A percentile compares a stretch with the other conserved stretches of the same genome.
phyloP scores from a whole-genome alignment of 30 jellyfish, hydroid and myxozoan species.

The Pseudorhiza aurosa region DNA sequence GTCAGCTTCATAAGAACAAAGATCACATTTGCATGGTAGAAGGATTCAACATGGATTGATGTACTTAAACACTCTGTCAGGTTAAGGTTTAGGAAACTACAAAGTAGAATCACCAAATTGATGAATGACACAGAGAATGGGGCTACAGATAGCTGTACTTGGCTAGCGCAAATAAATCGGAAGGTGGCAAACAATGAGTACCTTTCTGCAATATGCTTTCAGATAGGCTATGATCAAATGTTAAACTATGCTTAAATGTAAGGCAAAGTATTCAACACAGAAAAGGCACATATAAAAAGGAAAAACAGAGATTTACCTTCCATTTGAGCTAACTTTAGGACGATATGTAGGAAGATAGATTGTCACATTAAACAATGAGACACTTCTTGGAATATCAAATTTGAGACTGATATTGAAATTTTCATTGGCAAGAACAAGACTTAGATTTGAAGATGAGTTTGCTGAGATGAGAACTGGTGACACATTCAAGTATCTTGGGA shows the following conservation, averaged over 20 bases:
- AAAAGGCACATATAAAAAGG: background rate
- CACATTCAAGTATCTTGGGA: conserved; percentile 7
- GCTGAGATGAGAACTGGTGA: background rate
- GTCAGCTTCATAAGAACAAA: too few species aligned
- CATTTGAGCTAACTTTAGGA: background rate
- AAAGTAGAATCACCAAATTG: too few species aligned
- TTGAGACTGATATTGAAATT: conserved; percentile 13
- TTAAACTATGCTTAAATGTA: background rate
- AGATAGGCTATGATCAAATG: too few species aligned
- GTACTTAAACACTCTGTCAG: too few species aligned
- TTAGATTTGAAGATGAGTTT: conserved; percentile 24
- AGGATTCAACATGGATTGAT: too few species aligned
- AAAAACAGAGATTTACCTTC: conserved; percentile 17
- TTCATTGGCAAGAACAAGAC: conserved; percentile 25
- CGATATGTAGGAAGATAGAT: conserved; percentile 13
- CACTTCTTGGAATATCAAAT: conserved; percentile 33
- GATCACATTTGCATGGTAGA: too few species aligned
- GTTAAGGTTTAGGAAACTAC: too few species aligned
- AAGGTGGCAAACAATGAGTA: too few species aligned
- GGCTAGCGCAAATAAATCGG: too few species aligned
- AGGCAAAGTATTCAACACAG: background rate
- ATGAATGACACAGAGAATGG: too few species aligned
- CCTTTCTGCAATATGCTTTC: too few species aligned
- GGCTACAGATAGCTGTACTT: too few species aligned
- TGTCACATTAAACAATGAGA: conserved; percentile 5